These are phyloP conservation scores for Anaspis maculata DNA, from an alignment of 2,888 invertebrate species.

Conservation along the genomic window DNA sequence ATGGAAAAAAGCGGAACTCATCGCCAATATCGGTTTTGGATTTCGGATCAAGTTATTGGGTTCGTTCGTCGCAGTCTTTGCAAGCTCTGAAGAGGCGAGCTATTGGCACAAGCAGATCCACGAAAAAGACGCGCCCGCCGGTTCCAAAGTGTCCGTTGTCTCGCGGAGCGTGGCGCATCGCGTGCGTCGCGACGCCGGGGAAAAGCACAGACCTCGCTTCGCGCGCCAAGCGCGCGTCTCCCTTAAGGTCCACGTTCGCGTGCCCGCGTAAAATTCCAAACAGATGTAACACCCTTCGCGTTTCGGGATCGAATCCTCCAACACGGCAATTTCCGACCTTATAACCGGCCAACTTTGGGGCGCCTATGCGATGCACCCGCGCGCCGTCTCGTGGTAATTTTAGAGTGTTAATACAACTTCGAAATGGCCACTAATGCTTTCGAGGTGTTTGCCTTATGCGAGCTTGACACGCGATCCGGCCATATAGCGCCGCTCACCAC, in stretches of 20 bases:
- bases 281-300: conserved; percentile 2
- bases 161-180: too few relatives aligned
- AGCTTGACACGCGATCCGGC: conserved; percentile 34
- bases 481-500: too few relatives aligned
- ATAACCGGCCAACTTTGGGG: neutral
- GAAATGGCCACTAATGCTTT: conserved; percentile 44
- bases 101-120: too few relatives aligned
- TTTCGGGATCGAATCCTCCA: too few relatives aligned
- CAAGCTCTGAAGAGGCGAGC: too few relatives aligned
- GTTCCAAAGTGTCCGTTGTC: too few relatives aligned
- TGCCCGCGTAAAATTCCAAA: neutral
- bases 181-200: too few relatives aligned
- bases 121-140: too few relatives aligned
- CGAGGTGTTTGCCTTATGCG: conserved; percentile 42
- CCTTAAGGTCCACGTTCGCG: conserved; percentile 7
- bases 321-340: neutral
- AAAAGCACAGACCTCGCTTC: conserved; percentile 1
- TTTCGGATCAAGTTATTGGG: too few relatives aligned
- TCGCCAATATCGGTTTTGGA: too few relatives aligned
- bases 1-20: too few relatives aligned
- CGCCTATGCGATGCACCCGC: neutral
- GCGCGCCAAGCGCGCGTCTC: conserved; percentile 3
- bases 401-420: conserved; percentile 38
- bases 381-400: conserved; percentile 26
- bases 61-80: too few relatives aligned